A percentile compares a stretch with the other conserved stretches of the same genome.
These are phyloP conservation scores for Xylocopa sonorina DNA, from an alignment of 1,140 invertebrate genomes.

Conservation along the genomic window DNA sequence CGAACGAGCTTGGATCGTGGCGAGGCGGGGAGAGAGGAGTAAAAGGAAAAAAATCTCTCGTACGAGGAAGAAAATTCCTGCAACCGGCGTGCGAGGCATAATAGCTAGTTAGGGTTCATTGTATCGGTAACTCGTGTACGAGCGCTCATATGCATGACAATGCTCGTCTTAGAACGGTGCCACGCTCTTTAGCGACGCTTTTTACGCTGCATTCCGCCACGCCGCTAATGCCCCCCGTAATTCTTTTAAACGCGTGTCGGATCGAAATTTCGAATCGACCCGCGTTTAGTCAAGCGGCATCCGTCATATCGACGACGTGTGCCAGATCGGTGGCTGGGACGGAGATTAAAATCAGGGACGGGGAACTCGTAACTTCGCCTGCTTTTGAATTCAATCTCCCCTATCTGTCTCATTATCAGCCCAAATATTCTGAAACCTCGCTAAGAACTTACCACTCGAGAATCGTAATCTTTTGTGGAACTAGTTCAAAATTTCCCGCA, in stretches of 20 bases:
- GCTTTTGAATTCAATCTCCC: not conserved
- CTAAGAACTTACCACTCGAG: too few species aligned
- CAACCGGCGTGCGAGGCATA: slow-evolving; percentile 69
- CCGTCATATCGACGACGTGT: slow-evolving; percentile 52
- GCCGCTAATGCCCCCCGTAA: slow-evolving; percentile 51
- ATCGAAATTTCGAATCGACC: slow-evolving; percentile 45
- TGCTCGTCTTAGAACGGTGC: slow-evolving; percentile 57
- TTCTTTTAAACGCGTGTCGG: slow-evolving; percentile 62
- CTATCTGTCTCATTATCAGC: not conserved
- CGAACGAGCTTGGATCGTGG: not conserved
- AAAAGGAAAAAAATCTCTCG: slow-evolving; percentile 61
- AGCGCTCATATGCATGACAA: slow-evolving; percentile 74
- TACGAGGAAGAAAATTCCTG: slow-evolving; percentile 58
- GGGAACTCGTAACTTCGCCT: not conserved
- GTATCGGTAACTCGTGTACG: slow-evolving; percentile 70
- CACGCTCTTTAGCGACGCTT: slow-evolving; percentile 65
- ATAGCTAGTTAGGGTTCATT: slow-evolving; percentile 79
- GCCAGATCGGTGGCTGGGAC: not conserved
- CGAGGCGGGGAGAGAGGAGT: slow-evolving; percentile 14
- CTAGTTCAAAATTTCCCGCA: too few species aligned
- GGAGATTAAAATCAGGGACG: not conserved
- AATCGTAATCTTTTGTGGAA: too few species aligned
- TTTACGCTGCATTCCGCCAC: slow-evolving; percentile 59
- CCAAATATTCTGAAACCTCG: not conserved
- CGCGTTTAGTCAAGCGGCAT: slow-evolving; percentile 67